Evolutionary conservation across 1,140 invertebrate genomes (phyloP), one percentile per base, ranked within the genome.

Genomic region (Caenorhabditis elegans): DNA sequence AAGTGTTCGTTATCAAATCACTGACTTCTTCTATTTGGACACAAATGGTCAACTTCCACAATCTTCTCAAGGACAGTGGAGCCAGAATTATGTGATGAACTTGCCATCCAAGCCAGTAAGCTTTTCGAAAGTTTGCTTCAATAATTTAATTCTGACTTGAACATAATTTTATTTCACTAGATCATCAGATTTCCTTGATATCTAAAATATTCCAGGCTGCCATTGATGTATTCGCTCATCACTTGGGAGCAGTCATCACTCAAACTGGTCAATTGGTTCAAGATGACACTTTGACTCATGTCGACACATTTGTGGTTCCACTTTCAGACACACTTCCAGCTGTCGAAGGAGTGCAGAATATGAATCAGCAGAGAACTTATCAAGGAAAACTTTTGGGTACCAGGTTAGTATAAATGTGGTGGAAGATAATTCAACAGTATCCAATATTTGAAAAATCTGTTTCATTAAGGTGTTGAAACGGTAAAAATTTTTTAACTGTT

Each of bases 281-380:
- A n/a, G 47, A 79, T 34, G 86, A 86, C 55, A 88, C 87, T 15
- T 79, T 87, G 17, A 83, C 83, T 22, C 81, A 86, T 39, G 87
- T 88, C 19, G 86, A 87, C 65, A 87, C 86, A 11, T 87, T 89
- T 48, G 82, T 87, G 4, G 65, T 86, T 22, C 83, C 85, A n/a
- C 83, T 87, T 2, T 85, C 24, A 31, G 49, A 46, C 15, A 47
- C 80, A 31, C 82, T 83, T 43, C 82, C 82, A 17, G 82, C 82
- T 28, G 78, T 83, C 24, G 82, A 48, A 70, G 82, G 82, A 43
- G 82, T 83, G 26, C 82, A 83, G 26, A 76, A 65, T 77, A 83
- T 83, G 82, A 31, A 79, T 39, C 60, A 53, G n/a, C 77, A 78
- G 76, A 83, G 65, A 19, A 78, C 49, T 13, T 83, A 77, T 55